Evolutionary conservation across 1,140 invertebrate species (phyloP).

Genomic region (Aplysia californica): DNA sequence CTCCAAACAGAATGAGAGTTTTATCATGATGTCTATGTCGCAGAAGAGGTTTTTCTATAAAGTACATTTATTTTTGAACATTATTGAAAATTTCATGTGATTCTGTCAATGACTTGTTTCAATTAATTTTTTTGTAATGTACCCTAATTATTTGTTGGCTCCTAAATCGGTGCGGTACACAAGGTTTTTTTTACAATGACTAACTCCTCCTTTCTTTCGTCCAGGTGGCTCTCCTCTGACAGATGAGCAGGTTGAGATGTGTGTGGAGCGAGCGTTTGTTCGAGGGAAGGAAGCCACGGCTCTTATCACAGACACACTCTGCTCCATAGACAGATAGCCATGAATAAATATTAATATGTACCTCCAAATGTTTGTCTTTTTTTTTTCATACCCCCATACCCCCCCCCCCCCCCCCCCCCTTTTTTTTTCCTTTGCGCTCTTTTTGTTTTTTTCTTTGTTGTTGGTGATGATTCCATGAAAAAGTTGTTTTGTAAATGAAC

Average conservation of each 20-base stretch:
- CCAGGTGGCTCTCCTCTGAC: conserved; percentile 47
- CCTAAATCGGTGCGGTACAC: not conserved
- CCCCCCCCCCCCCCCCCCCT: too few species aligned
- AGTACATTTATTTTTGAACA: not conserved
- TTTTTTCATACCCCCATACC: not conserved
- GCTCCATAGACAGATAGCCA: conserved; percentile 39
- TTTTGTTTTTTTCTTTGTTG: not conserved
- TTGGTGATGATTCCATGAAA: too few species aligned
- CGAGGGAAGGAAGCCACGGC: conserved; percentile 37
- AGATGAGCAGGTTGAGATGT: conserved; percentile 39
- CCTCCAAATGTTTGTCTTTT: not conserved
- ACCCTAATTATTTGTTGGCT: too few species aligned
- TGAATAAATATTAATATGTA: not conserved
- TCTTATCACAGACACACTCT: conserved; percentile 43
- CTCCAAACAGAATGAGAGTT: too few species aligned
- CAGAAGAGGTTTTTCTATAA: not conserved
- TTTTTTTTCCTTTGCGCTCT: not conserved
- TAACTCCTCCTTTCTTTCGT: conserved; percentile 12
- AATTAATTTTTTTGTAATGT: not conserved
- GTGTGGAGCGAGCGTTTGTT: conserved; percentile 42
- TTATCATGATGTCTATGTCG: not conserved
- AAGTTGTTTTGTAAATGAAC: too few species aligned
- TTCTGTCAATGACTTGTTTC: not conserved
- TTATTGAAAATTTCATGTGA: not conserved
- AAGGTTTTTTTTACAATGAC: too few species aligned